These are phyloP conservation scores for Rhipidura dahli DNA, from an alignment of 2,113 vertebrate genomes.

Conservation along the genomic window DNA sequence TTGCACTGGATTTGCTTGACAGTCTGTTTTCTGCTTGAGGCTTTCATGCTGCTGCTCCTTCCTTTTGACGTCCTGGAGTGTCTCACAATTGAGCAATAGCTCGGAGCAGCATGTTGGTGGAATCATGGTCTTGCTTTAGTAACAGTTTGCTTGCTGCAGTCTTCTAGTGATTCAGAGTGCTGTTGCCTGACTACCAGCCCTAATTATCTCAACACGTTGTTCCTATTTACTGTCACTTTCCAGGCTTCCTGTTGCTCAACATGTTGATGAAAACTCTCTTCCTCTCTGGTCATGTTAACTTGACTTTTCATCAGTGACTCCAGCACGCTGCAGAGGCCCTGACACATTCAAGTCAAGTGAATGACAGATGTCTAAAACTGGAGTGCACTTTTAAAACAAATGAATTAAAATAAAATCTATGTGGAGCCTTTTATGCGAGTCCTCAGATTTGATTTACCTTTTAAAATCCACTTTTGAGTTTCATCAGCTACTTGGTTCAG, in stretches of 20 bases:
- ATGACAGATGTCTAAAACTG: background rate
- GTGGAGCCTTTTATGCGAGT: background rate
- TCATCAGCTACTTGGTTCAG: background rate
- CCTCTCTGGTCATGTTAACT: constrained; percentile 16
- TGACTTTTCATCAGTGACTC: background rate
- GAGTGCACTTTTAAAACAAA: background rate
- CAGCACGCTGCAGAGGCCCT: background rate
- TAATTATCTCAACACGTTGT: constrained; percentile 65
- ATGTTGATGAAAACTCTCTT: background rate
- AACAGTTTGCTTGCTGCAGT: constrained; percentile 35
- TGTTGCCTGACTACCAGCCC: constrained; percentile 62
- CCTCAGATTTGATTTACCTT: background rate
- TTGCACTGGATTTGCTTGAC: background rate
- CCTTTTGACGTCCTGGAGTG: constrained; percentile 10
- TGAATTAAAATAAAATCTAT: background rate
- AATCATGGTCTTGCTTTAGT: constrained; percentile 18
- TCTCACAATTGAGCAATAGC: constrained; percentile 54
- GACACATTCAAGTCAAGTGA: background rate
- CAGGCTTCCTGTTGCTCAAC: constrained; percentile 67
- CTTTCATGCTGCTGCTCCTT: constrained; percentile 35
- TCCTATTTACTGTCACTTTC: constrained; percentile 67
- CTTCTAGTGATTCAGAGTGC: constrained; percentile 41
- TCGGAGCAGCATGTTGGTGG: constrained; percentile 26
- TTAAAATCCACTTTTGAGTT: background rate
- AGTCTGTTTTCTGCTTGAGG: constrained; percentile 14